phyloP scores from a whole-genome alignment of 1,140 invertebrate species.

The Anastrepha obliqua region DNA sequence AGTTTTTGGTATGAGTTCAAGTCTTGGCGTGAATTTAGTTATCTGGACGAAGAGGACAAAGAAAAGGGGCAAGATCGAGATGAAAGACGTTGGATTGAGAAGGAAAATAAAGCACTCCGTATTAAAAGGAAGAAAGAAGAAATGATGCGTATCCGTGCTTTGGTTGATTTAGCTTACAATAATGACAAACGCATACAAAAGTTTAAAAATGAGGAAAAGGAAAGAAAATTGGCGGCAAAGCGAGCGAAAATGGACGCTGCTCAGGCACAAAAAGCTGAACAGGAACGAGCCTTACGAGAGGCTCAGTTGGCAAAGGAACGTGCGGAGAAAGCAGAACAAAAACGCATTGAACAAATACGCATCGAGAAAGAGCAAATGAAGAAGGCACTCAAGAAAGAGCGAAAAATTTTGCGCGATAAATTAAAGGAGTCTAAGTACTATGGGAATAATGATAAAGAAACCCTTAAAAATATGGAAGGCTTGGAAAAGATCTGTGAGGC shows the following conservation, averaged over 20 bases:
- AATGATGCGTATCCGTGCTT: conserved; percentile 88
- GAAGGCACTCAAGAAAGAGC: conserved; percentile 88
- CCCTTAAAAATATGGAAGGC: conserved; percentile 88
- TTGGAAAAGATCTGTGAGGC: conserved; percentile 93
- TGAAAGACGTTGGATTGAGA: conserved; percentile 97
- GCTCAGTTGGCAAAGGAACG: conserved; percentile 87
- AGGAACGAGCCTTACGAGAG: conserved; percentile 83
- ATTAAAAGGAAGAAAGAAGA: conserved; percentile 97
- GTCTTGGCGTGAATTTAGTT: conserved; percentile 99
- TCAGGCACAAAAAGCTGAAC: conserved; percentile 87
- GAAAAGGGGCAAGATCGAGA: conserved; percentile 97
- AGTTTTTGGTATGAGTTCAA: conserved; percentile 98
- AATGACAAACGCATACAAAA: conserved; percentile 93
- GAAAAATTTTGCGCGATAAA: conserved; percentile 88
- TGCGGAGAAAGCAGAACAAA: conserved; percentile 87
- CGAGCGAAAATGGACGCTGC: conserved; percentile 92
- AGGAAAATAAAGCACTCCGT: conserved; percentile 94
- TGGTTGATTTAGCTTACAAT: conserved; percentile 96
- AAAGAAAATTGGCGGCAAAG: conserved; percentile 91
- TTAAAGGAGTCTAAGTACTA: conserved; percentile 94
- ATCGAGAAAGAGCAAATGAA: conserved; percentile 91
- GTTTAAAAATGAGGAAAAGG: conserved; percentile 96
- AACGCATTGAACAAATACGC: conserved; percentile 85
- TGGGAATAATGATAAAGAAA: conserved; percentile 82
- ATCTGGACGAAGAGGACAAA: conserved; percentile 98